Evolutionary conservation across 2,797 vertebrate genomes (phyloP).

Genomic region (Crenichthys baileyi): DNA sequence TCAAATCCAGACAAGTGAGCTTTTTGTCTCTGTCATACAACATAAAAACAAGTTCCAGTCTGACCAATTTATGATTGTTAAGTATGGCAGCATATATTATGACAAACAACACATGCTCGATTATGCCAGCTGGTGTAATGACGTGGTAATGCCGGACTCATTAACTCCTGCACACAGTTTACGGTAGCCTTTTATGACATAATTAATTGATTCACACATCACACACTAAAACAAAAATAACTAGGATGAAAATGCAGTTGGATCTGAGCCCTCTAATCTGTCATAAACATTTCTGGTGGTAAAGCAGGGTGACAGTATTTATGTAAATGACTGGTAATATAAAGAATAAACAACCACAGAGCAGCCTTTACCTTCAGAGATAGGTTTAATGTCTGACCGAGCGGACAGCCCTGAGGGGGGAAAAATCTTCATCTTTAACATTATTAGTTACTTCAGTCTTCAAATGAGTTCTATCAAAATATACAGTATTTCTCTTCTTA

Average conservation of each 20-base stretch:
- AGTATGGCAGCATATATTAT: constrained; percentile 95
- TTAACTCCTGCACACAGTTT: constrained; percentile 98
- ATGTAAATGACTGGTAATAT: constrained; percentile 55
- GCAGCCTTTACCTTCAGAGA: constrained; percentile 26
- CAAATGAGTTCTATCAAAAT: background rate
- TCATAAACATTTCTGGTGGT: constrained; percentile 83
- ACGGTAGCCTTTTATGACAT: constrained; percentile 93
- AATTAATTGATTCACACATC: constrained; percentile 98
- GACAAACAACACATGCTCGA: constrained; percentile 99
- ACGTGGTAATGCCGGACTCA: constrained; percentile 98
- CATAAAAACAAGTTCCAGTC: constrained; percentile 78
- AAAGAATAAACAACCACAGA: constrained; percentile 51
- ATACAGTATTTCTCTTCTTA: background rate
- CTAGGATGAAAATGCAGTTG: constrained; percentile 90
- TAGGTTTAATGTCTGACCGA: constrained; percentile 16
- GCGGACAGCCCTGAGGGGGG: background rate
- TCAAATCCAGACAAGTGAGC: background rate
- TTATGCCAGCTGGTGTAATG: constrained; percentile 98
- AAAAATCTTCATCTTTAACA: background rate
- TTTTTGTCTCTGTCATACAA: constrained; percentile 56
- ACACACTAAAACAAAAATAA: constrained; percentile 98
- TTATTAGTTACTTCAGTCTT: background rate
- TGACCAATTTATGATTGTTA: constrained; percentile 95
- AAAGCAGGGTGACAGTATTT: constrained; percentile 57
- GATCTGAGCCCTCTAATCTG: constrained; percentile 86